Conservation (phyloP, 2,113 vertebrate genomes). For the Chrysemys picta region DNA sequence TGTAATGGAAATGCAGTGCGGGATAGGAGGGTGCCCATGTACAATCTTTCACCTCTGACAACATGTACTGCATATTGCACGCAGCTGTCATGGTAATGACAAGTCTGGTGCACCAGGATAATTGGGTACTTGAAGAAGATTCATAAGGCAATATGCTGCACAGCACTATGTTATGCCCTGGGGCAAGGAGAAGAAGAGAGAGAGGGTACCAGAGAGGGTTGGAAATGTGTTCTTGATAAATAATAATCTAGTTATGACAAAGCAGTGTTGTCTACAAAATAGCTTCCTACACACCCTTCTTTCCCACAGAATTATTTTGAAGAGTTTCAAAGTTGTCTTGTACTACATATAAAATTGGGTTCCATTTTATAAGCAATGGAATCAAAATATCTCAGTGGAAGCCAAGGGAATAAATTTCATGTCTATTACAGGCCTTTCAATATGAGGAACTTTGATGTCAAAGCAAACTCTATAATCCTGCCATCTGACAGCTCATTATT, state of each 20-base stretch:
- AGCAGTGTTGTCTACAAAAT: constrained; percentile 32
- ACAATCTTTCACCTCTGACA: constrained; percentile 79
- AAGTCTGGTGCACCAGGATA: constrained; percentile 72
- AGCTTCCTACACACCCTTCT: background rate
- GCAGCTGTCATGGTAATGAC: constrained; percentile 80
- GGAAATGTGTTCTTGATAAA: constrained; percentile 71
- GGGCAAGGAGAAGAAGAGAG: constrained; percentile 61
- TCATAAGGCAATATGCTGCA: constrained; percentile 78
- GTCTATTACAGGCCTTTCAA: background rate
- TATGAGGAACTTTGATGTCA: constrained; percentile 67
- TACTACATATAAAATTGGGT: background rate
- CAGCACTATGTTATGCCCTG: constrained; percentile 65
- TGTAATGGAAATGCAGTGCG: constrained; percentile 68
- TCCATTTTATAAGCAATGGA: constrained; percentile 10
- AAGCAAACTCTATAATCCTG: constrained; percentile 52
- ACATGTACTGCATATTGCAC: constrained; percentile 38
- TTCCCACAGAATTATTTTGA: constrained; percentile 22
- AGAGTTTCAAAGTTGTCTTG: constrained; percentile 47
- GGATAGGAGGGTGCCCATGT: constrained; percentile 40
- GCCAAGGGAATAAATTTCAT: background rate
- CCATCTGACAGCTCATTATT: constrained; percentile 79
- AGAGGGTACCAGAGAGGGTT: constrained; percentile 29
- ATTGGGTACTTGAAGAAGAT: constrained; percentile 86
- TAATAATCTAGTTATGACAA: constrained; percentile 56
- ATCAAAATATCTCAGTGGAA: constrained; percentile 6